Evolutionary conservation across 2,888 invertebrate species (phyloP).

Genomic region (Sialis fuliginosa): DNA sequence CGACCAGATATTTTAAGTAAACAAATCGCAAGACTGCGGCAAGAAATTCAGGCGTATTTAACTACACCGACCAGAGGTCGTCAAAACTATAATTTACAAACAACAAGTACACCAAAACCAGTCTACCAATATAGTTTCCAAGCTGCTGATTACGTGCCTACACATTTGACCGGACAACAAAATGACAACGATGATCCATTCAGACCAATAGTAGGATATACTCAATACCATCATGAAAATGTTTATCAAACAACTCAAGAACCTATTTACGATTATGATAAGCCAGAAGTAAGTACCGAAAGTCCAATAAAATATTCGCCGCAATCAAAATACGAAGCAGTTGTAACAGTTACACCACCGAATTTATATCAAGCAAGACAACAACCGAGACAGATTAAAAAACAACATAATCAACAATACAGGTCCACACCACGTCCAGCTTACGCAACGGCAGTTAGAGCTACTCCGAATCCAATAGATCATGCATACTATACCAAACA

Average conservation of each 20-base stretch:
- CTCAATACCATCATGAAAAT: slow-evolving; percentile 14
- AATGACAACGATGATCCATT: slow-evolving; percentile 40
- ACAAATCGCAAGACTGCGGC: slow-evolving; percentile 45
- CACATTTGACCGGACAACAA: slow-evolving; percentile 23
- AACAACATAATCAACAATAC: slow-evolving; percentile 13
- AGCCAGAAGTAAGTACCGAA: slow-evolving; percentile 15
- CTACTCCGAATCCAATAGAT: slow-evolving; percentile 36
- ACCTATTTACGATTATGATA: slow-evolving; percentile 16
- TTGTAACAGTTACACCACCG: slow-evolving; percentile 19
- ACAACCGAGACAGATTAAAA: slow-evolving; percentile 17
- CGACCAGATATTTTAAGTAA: slow-evolving; percentile 39
- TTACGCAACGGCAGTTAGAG: slow-evolving; percentile 18
- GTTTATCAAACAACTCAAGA: slow-evolving; percentile 17
- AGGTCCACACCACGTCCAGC: slow-evolving; percentile 8
- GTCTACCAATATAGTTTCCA: slow-evolving; percentile 61
- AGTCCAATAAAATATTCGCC: slow-evolving; percentile 15
- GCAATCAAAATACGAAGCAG: slow-evolving; percentile 6
- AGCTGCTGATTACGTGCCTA: slow-evolving; percentile 32
- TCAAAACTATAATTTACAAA: slow-evolving; percentile 20
- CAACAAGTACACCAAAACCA: slow-evolving; percentile 34
- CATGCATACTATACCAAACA: slow-evolving; percentile 50
- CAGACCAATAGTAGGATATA: slow-evolving; percentile 38
- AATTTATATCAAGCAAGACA: slow-evolving; percentile 16
- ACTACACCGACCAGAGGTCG: slow-evolving; percentile 24
- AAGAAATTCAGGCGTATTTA: slow-evolving; percentile 41